These are phyloP conservation scores for Coelopa pilipes DNA, from an alignment of 2,888 invertebrate genomes.

Conservation along the genomic window DNA sequence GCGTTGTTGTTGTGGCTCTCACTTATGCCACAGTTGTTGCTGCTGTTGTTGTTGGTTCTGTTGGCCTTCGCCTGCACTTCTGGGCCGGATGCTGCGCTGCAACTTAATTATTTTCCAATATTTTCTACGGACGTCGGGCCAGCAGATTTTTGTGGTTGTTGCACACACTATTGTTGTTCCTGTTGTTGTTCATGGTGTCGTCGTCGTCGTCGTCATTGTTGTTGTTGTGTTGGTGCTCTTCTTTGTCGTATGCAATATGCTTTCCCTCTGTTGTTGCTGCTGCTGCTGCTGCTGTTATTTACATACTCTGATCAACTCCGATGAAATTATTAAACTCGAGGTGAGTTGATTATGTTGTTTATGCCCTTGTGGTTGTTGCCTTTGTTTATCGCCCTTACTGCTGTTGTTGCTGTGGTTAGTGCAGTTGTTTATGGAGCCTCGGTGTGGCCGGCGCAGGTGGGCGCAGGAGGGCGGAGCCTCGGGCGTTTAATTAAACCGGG, in stretches of 20 bases:
- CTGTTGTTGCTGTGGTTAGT: no score
- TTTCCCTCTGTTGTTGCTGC: neutral
- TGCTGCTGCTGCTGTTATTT: constrained; percentile 15
- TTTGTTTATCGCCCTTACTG: no score
- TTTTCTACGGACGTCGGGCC: constrained; percentile 9
- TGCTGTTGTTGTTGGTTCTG: constrained; percentile 1
- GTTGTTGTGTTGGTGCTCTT: neutral
- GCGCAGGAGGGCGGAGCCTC: no score
- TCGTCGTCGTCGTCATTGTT: no score
- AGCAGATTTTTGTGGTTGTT: constrained; percentile 17
- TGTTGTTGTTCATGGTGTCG: no score
- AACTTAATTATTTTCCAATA: constrained; percentile 31
- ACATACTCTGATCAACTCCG: neutral
- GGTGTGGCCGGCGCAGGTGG: no score
- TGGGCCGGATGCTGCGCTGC: neutral
- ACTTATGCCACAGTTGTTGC: neutral
- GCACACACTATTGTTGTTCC: constrained; percentile 9
- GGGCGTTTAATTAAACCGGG: no score
- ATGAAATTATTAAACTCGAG: no score
- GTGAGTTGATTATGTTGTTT: constrained; percentile 18
- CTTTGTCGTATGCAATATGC: constrained; percentile 5
- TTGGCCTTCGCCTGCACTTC: neutral
- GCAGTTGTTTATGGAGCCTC: no score
- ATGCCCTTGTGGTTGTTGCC: neutral
- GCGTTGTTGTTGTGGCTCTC: neutral